Percentiles rank a stretch among this genome's conserved stretches.
Conservation (phyloP, 2,113 vertebrate genomes). For the Crocuta crocuta region DNA sequence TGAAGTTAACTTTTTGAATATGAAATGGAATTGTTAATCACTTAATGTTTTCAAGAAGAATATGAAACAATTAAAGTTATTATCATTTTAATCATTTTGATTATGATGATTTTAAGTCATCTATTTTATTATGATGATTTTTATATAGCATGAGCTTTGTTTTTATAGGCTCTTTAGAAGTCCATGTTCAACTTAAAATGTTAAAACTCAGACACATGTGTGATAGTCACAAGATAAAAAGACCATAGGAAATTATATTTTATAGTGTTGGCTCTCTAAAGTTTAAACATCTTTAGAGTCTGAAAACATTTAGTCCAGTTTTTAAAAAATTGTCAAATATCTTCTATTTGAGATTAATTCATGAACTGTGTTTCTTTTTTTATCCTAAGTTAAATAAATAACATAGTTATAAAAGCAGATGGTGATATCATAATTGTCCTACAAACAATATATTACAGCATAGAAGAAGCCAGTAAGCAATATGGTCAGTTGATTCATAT, state of each 20-base stretch:
- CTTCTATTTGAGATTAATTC: neutral
- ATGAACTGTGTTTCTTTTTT: neutral
- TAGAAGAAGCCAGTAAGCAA: neutral
- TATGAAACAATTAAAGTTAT: neutral
- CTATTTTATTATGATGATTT: neutral
- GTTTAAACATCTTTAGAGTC: neutral
- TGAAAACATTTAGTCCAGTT: neutral
- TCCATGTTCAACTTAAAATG: neutral
- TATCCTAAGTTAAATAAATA: neutral
- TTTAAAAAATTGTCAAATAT: neutral
- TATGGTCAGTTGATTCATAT: neutral
- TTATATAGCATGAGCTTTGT: neutral
- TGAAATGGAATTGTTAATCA: neutral
- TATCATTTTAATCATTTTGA: neutral
- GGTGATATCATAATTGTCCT: neutral
- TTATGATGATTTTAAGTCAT: too few species aligned
- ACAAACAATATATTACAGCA: neutral
- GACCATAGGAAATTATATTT: neutral
- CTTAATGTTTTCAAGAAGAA: constrained; percentile 25
- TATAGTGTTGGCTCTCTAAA: neutral
- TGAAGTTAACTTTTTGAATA: neutral
- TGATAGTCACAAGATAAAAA: neutral
- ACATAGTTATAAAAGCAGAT: neutral
- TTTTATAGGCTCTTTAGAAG: neutral
- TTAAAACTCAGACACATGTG: neutral